Conservation (phyloP, 2,113 vertebrate genomes). For the Odocoileus virginianus region DNA sequence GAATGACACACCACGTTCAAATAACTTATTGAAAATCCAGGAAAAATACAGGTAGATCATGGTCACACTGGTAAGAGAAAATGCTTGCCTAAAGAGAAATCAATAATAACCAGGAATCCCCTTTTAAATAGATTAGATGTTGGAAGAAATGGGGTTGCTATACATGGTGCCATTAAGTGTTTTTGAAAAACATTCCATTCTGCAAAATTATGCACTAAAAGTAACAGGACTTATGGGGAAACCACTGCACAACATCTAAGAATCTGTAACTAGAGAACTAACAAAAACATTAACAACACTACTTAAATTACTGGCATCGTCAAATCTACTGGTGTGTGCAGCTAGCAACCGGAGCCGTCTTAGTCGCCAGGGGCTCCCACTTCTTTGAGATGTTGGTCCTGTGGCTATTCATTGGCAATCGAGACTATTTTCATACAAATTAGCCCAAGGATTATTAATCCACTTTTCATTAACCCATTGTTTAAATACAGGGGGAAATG, state of each 20-base stretch:
- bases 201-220: background rate
- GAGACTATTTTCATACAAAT: background rate
- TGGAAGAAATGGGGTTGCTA: background rate
- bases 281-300: background rate
- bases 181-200: background rate
- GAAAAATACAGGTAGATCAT: background rate
- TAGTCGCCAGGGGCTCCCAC: background rate
- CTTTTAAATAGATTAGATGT: background rate
- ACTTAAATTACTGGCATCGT: background rate
- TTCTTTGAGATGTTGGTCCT: background rate
- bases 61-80: background rate
- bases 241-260: background rate
- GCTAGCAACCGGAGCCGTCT: background rate
- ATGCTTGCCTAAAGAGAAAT: background rate
- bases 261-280: background rate
- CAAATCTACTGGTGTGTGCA: background rate
- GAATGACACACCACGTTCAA: background rate
- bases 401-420: background rate
- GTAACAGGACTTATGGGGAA: background rate
- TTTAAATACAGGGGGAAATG: background rate
- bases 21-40: background rate
- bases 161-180: background rate
- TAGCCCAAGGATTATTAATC: background rate
- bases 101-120: background rate
- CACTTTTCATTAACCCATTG: background rate